Base-by-base conservation (phyloP, 2,888 invertebrate genomes). In the Diplazon laetatorius region DNA sequence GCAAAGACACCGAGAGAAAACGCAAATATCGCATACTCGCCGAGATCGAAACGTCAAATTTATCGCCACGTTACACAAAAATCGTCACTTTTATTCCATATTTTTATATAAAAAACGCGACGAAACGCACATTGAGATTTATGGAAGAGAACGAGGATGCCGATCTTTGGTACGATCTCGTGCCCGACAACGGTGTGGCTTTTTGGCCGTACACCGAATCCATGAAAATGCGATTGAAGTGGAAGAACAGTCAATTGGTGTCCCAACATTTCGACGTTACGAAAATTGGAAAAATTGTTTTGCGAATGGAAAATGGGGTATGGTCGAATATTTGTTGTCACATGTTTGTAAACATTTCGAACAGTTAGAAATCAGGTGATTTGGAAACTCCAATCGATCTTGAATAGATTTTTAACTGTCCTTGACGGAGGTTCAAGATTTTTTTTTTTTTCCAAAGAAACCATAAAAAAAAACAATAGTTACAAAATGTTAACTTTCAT, bases 61-160 rank as follows among this genome's bases (percentile, higher is more conserved):
- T 96, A 30, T 94, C 95, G 73, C 95, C 95, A 0, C 93, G 95
- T 82, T 92, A 96, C 72, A 96, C 96, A 0, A 96, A 95, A 88
- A 95, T 97, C 66, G 94, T 97, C 39, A 96, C 95, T 0, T 93
- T 97, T 8, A 92, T 95, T 50, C 96, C 97, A 0, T 95, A 95
- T 91, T 96, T 96, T 91, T 92, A 96, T 73, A 94, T 97, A 0
- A 93, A 93, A 83, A 97, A 97, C 90, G 94, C 94, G 83, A 95
- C 95, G 0, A 93, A 93, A 80, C 93, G 81, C 52, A 86, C 86
- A 0, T 63, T 92, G 44, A 92, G 96, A 69, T 96, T 95, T 91
- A 96, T 97, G 96, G 96, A 97, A 87, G 95, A 96, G 89, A 96
- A 96, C 86, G 96, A 96, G 87, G 94, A 95, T 48, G 95, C 96